Base-by-base conservation (phyloP, 2,797 vertebrate genomes). In the Fundulus diaphanus region DNA sequence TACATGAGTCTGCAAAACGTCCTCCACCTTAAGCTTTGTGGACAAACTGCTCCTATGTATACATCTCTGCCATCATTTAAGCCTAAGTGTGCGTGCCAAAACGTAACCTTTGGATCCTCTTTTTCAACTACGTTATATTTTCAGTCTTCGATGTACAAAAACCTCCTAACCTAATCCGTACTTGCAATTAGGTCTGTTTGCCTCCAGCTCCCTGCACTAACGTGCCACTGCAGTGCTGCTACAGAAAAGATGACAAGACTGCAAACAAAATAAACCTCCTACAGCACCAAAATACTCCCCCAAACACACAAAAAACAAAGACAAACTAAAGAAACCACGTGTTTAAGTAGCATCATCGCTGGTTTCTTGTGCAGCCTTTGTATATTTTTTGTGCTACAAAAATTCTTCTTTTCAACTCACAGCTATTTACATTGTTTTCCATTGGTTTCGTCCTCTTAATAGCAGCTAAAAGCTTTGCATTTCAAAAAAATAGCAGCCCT, bases 211-310 rank as follows among this genome's bases (percentile, higher is more conserved):
- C 76, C 61, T 75, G 85, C 84, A 85, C 82, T 86, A 86, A 54
- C 24, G 82, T 85, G 87, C 85, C 86, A 88, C 93, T 92, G 95
- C 94, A 95, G 91, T 93, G 88, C 87, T 86, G 85, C 93, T 91
- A 92, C 91, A 94, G 91, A 87, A 87, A 78, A 77, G 78, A 78
- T 71, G 66, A 81, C 72, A 78, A 63, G 78, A 65, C 20, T 11
- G 72, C 40, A 33, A 51, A 61, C 49, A 27, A 48, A 33, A 49
- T 35, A 54, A 27, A 48, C 20, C 73, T 70, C 83, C 83, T 71
- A 40, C 67, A 77, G 69, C 73, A 63, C 76, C 61, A 76, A 70
- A 77, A 81, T 65, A 81, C 75, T 75, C 80, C 79, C 59, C 61
- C 87, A 54, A 68, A 81, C 77, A 66, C 79, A 68, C 8, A 56